Conservation (phyloP, 2,113 vertebrate genomes). For the Prinia subflava region DNA sequence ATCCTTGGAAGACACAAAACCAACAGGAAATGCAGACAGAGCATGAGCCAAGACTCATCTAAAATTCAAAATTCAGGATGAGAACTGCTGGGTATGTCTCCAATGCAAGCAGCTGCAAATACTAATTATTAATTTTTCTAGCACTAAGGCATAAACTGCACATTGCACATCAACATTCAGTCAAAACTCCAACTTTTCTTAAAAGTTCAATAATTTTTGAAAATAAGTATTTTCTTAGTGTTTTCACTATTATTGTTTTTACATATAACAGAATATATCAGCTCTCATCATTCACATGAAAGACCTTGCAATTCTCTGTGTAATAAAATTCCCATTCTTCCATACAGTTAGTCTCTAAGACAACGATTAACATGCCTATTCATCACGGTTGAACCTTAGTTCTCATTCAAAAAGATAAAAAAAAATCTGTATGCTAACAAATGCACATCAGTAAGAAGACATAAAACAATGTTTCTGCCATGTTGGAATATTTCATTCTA, state of each 20-base stretch:
- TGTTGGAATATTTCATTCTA: background rate
- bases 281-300: background rate
- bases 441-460: background rate
- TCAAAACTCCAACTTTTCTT: background rate
- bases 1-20: background rate
- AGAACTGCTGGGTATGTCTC: too few species aligned
- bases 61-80: background rate
- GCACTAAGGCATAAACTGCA: background rate
- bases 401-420: background rate
- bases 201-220: background rate
- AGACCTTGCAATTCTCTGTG: background rate
- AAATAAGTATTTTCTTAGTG: background rate
- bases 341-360: background rate
- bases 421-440: background rate
- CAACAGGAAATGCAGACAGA: background rate
- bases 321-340: background rate
- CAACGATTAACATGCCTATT: background rate
- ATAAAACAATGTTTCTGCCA: background rate
- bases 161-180: background rate
- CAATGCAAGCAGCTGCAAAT: background rate
- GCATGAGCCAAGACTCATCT: fast-evolving
- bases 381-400: background rate
- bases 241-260: background rate
- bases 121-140: background rate
- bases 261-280: background rate